These are phyloP conservation scores for Cerastoderma edule DNA, from an alignment of 2,888 invertebrate genomes.

Conservation along the genomic window DNA sequence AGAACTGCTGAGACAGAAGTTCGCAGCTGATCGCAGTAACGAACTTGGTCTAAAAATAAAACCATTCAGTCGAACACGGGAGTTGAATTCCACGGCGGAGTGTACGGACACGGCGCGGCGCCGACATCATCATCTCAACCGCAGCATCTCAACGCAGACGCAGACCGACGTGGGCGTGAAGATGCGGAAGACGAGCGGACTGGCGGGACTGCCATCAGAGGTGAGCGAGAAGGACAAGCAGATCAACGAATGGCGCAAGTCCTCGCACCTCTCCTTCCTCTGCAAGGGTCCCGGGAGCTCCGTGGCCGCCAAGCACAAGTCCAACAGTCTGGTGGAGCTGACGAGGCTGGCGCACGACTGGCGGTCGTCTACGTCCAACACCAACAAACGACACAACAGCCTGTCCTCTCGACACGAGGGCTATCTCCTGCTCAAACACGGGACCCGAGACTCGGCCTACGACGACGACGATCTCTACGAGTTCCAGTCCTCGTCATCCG, in stretches of 20 bases:
- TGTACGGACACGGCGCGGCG: too few relatives aligned
- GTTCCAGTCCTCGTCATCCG: constrained; percentile 38
- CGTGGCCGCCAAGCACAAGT: constrained; percentile 65
- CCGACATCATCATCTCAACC: too few relatives aligned
- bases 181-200: constrained; percentile 9
- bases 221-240: constrained; percentile 54
- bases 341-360: constrained; percentile 60
- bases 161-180: constrained; percentile 39
- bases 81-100: too few relatives aligned
- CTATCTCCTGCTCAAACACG: constrained; percentile 64
- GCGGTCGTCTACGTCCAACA: constrained; percentile 49
- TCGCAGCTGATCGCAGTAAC: constrained; percentile 46
- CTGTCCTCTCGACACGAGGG: constrained; percentile 70
- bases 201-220: constrained; percentile 34
- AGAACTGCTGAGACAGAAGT: constrained; percentile 30
- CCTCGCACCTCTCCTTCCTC: constrained; percentile 64
- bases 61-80: too few relatives aligned
- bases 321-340: constrained; percentile 74
- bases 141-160: too few relatives aligned
- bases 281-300: constrained; percentile 63
- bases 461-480: constrained; percentile 66
- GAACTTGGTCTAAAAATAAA: constrained; percentile 45
- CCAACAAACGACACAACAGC: constrained; percentile 65
- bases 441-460: constrained; percentile 63
- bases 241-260: constrained; percentile 70